phyloP scores from a whole-genome alignment of 1,140 invertebrate genomes.

The Drosophila triauraria region DNA sequence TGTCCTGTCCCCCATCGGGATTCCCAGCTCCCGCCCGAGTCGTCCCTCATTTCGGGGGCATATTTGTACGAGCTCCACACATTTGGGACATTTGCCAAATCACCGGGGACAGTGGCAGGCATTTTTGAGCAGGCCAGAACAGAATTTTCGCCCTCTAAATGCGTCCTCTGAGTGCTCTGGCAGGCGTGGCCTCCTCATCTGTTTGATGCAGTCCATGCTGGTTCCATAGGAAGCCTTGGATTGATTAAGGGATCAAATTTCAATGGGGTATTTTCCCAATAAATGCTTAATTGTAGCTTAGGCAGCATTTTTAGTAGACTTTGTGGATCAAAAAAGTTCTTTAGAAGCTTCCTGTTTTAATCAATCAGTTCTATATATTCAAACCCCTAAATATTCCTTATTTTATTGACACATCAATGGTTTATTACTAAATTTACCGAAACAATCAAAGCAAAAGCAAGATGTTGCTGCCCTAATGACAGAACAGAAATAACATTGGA shows the following conservation, averaged over 20 bases:
- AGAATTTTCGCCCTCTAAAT: constrained; percentile 1
- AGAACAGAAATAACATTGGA: constrained; percentile 11
- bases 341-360: too few species aligned
- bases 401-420: constrained; percentile 3
- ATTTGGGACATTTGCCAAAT: constrained; percentile 67
- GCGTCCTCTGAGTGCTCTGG: neutral
- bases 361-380: too few species aligned
- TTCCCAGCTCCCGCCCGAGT: constrained; percentile 1
- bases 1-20: constrained; percentile 36
- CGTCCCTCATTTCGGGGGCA: constrained; percentile 46
- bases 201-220: constrained; percentile 3
- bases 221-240: neutral
- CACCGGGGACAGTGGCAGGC: constrained; percentile 47
- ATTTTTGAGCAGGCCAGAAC: constrained; percentile 42
- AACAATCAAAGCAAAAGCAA: constrained; percentile 20
- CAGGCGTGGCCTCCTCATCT: neutral
- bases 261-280: constrained; percentile 1
- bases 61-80: constrained; percentile 51
- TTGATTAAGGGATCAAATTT: constrained; percentile 18
- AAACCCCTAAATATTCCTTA: neutral
- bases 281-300: neutral
- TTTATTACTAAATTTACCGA: constrained; percentile 11
- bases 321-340: neutral
- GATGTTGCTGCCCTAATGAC: constrained; percentile 27
- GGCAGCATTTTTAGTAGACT: neutral